Percentiles rank a stretch among this genome's conserved stretches.
Conservation (phyloP, 2,888 invertebrate genomes). For the Ochropleura plecta region DNA sequence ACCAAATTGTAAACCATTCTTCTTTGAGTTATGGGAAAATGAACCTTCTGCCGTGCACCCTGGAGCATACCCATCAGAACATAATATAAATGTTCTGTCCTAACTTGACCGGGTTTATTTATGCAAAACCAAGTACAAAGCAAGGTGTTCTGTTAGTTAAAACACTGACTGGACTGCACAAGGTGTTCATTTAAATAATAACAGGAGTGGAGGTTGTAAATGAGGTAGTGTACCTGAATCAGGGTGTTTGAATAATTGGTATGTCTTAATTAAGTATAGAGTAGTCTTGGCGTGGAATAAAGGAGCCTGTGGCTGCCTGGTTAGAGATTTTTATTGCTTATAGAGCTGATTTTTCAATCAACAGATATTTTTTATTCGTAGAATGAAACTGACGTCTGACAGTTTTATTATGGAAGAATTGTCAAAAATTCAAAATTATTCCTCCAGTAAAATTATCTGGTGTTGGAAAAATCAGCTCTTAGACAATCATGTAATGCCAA, state of each 20-base stretch:
- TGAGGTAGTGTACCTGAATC: constrained; percentile 20
- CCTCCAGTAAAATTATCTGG: no score
- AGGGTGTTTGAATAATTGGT: constrained; percentile 33
- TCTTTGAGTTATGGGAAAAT: no score
- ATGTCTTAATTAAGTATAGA: constrained; percentile 30
- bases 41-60: constrained; percentile 11
- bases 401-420: no score
- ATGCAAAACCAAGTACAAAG: constrained; percentile 32
- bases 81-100: constrained; percentile 50
- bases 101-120: constrained; percentile 37
- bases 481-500: no score
- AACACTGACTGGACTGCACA: constrained; percentile 22
- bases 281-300: neutral
- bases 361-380: no score
- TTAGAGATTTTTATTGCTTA: neutral
- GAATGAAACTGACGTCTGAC: no score
- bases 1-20: neutral
- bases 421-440: no score
- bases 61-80: neutral
- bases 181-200: constrained; percentile 45
- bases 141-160: constrained; percentile 29
- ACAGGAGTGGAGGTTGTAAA: constrained; percentile 35
- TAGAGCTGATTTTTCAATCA: neutral
- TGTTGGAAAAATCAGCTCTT: no score
- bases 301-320: neutral